Conservation (phyloP, 2,113 vertebrate genomes). For the Polypterus bichir region DNA sequence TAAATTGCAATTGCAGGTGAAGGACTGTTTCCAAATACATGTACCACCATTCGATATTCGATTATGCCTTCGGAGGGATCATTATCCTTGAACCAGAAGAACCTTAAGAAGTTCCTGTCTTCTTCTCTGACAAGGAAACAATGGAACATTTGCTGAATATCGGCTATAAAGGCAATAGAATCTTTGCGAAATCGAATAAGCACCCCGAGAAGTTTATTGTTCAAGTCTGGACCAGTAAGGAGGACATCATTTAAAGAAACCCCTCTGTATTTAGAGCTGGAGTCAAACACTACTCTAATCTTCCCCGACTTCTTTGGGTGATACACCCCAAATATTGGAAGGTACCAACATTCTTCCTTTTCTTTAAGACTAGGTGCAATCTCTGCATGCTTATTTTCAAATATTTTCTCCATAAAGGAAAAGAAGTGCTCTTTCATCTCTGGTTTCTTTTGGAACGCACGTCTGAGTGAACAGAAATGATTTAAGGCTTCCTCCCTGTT, state of each 20-base stretch:
- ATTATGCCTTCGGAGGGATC: not conserved
- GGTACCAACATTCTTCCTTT: not conserved
- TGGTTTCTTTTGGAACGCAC: not conserved
- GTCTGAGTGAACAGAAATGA: not conserved
- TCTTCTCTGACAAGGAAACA: not conserved
- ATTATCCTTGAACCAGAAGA: conserved; percentile 3
- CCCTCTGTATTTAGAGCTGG: not conserved
- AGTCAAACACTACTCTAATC: not conserved
- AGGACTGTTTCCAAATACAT: not conserved
- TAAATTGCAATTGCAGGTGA: not conserved
- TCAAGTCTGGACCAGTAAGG: not conserved
- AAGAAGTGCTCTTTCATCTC: conserved; percentile 1
- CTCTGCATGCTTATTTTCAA: not conserved
- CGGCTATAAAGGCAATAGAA: not conserved
- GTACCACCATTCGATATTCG: not conserved
- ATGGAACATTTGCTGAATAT: conserved; percentile 3
- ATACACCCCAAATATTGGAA: not conserved
- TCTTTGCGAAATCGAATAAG: not conserved
- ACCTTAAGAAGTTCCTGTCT: conserved; percentile 4
- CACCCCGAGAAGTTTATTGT: not conserved
- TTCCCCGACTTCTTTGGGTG: not conserved
- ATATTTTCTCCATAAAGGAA: not conserved
- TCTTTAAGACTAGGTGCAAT: not conserved
- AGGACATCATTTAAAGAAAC: conserved; percentile 1
- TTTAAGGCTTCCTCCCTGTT: not conserved